Base-by-base conservation (phyloP, 2,797 vertebrate genomes). In the Sciurus carolinensis region DNA sequence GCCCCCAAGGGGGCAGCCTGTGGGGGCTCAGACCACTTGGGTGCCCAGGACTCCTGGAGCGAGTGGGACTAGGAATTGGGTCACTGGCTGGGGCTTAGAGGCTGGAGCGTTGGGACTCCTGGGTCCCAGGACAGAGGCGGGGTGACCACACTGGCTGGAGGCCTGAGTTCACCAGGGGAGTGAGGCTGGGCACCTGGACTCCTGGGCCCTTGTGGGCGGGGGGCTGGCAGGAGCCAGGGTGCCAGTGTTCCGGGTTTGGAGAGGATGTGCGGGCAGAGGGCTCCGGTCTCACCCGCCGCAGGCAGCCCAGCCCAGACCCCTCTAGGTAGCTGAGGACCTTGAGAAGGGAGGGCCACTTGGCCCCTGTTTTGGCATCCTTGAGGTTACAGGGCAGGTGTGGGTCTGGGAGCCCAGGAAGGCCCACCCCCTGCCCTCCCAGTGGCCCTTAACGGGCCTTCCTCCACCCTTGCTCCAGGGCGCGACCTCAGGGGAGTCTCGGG, bases 361-460 rank as follows among this genome's bases (percentile, higher is more conserved):
- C 15, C 9, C 9, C 22, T 52, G 3, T 90, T 66, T 47, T 71
- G 33, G 47, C 44, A 66, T n/a, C 50, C 36, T 33, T 33, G 10
- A 33, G 6, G 69, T 11, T 54, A 28, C 26, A 1, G 44, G 59
- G 50, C 26, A 36, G 20, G 33, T 0, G 0, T 1, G 22, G 36
- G 33, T 22, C 66, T 57, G 36, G 84, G 9, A 39, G 12, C 28
- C 30, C 33, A 54, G 89, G 57, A 47, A 80, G 89, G 11, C 47
- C 88, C 50, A 20, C 47, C 59, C 5, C 12, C 22, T 8, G 22
- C 24, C 1, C 47, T 26, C 12, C 1, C 3, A 1, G 10, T 6
- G 42, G 62, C 80, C 26, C 69, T 69, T 52, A 59, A 20, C 24
- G 0, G 20, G 39, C 75, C 50, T n/a, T 67, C 39, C 47, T 24